phyloP scores from a whole-genome alignment of 2,797 vertebrate species.

The Pelodytes ibericus region DNA sequence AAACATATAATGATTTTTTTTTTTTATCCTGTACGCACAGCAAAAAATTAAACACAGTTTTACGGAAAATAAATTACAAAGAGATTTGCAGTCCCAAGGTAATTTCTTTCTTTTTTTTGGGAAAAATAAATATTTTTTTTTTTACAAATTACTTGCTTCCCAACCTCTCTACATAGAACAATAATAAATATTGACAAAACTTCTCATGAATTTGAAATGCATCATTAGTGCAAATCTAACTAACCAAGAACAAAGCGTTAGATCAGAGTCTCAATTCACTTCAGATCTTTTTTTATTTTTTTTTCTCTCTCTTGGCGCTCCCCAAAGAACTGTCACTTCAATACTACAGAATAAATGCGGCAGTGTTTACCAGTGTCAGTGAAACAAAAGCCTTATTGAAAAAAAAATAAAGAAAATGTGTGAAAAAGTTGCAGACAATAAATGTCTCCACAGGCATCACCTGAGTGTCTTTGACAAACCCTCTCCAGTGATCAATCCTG shows the following conservation, averaged over 20 bases:
- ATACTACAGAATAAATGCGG: constrained; percentile 69
- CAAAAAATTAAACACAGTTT: background rate
- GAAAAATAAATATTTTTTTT: constrained; percentile 4
- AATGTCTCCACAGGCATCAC: constrained; percentile 67
- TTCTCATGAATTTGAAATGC: constrained; percentile 66
- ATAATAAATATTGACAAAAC: constrained; percentile 48
- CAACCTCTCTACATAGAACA: constrained; percentile 59
- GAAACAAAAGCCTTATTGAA: constrained; percentile 79
- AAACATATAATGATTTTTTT: background rate
- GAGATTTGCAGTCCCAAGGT: constrained; percentile 56
- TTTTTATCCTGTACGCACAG: background rate
- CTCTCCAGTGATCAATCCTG: constrained; percentile 55
- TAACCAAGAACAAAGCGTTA: constrained; percentile 71
- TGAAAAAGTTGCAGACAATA: constrained; percentile 73
- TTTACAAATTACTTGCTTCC: constrained; percentile 59
- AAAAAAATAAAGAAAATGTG: constrained; percentile 79
- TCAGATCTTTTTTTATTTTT: constrained; percentile 66
- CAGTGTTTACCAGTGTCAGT: constrained; percentile 66
- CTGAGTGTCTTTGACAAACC: constrained; percentile 64
- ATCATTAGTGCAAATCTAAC: constrained; percentile 68
- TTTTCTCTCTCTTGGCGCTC: constrained; percentile 57
- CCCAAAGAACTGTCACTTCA: constrained; percentile 73
- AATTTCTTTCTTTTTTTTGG: constrained; percentile 27
- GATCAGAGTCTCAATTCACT: constrained; percentile 64
- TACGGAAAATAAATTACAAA: constrained; percentile 61